Evolutionary conservation across 2,113 vertebrate genomes (phyloP).

Genomic region (Leucoraja erinaceus): DNA sequence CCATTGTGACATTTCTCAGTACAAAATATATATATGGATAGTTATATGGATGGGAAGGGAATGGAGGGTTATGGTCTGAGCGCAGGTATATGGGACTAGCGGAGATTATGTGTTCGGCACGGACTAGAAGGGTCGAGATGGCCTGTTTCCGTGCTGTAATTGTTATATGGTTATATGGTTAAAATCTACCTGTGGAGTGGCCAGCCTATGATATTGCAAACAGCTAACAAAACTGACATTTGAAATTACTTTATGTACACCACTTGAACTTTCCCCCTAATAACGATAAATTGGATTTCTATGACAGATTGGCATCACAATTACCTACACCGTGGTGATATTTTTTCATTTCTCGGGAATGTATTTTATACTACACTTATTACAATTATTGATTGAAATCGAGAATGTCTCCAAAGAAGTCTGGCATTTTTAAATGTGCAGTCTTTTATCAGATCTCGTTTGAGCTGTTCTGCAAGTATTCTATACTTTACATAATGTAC

Average conservation of each 20-base stretch:
- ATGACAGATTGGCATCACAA: not conserved
- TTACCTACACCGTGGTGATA: not conserved
- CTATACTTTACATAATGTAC: not conserved
- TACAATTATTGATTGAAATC: not conserved
- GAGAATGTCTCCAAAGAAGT: not conserved
- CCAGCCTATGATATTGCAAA: not conserved
- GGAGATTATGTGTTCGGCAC: too few relatives aligned
- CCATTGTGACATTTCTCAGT: not conserved
- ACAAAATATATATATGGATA: too few relatives aligned
- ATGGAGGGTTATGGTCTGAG: too few relatives aligned
- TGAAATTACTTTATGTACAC: not conserved
- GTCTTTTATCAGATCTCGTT: not conserved
- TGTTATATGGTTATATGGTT: too few relatives aligned
- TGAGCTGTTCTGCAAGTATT: not conserved
- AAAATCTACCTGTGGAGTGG: not conserved
- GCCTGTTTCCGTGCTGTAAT: too few relatives aligned
- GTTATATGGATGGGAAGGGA: too few relatives aligned
- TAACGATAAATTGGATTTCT: not conserved
- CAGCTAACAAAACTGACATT: not conserved
- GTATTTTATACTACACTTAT: constrained; percentile 7
- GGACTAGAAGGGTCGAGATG: too few relatives aligned
- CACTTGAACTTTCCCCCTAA: not conserved
- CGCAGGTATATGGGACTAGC: too few relatives aligned
- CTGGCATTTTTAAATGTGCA: too few relatives aligned
- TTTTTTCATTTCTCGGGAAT: not conserved